Evolutionary conservation across 1,140 invertebrate genomes (phyloP).

Genomic region (Drosophila parabipectinata): DNA sequence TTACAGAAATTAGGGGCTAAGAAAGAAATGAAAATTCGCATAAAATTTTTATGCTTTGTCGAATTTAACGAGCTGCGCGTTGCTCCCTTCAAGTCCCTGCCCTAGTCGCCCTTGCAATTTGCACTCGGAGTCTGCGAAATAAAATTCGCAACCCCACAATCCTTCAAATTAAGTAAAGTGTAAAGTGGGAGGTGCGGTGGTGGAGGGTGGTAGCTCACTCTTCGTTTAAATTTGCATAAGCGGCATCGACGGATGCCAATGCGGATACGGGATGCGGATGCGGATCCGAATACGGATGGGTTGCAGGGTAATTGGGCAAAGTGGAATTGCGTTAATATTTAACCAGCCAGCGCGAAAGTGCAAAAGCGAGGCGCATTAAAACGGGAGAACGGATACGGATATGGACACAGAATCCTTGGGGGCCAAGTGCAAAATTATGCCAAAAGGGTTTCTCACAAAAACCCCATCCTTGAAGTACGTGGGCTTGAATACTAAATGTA

Average conservation of each 20-base stretch:
- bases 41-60: slow-evolving; percentile 65
- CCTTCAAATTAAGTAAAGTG: slow-evolving; percentile 64
- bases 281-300: slow-evolving; percentile 36
- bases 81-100: slow-evolving; percentile 15
- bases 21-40: slow-evolving; percentile 65
- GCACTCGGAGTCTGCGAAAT: slow-evolving; percentile 23
- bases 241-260: slow-evolving; percentile 16
- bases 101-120: slow-evolving; percentile 30
- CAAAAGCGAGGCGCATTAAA: slow-evolving; percentile 60
- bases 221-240: slow-evolving; percentile 66
- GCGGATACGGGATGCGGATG: slow-evolving; percentile 12
- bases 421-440: slow-evolving; percentile 56
- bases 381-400: slow-evolving; percentile 19
- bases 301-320: slow-evolving; percentile 78
- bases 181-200: not conserved
- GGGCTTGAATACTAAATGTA: slow-evolving; percentile 34
- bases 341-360: slow-evolving; percentile 66
- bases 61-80: slow-evolving; percentile 69
- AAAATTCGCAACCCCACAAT: slow-evolving; percentile 36
- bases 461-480: slow-evolving; percentile 7
- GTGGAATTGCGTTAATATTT: slow-evolving; percentile 82
- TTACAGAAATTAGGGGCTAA: slow-evolving; percentile 49
- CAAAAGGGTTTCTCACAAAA: slow-evolving; percentile 22
- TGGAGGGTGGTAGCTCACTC: slow-evolving; percentile 9
- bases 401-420: slow-evolving; percentile 33